phyloP scores from a whole-genome alignment of 2,797 vertebrate genomes.

The Chiroxiphia lanceolata region DNA sequence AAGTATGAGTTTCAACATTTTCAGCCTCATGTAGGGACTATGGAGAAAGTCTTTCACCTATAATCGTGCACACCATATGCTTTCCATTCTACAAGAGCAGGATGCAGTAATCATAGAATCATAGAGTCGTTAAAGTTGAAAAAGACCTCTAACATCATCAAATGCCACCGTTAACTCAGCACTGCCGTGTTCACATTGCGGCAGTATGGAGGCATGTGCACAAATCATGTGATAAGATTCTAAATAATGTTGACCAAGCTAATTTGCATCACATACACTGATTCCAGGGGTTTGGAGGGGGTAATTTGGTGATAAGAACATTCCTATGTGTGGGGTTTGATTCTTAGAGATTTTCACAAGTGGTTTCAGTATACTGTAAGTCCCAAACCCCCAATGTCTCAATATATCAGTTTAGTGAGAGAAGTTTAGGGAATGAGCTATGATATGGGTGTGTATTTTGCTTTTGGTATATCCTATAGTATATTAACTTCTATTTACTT shows the following conservation, averaged over 20 bases:
- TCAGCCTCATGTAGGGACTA: neutral
- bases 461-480: neutral
- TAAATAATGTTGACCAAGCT: neutral
- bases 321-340: neutral
- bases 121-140: neutral
- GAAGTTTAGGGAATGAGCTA: neutral
- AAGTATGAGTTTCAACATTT: neutral
- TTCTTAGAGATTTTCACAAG: neutral
- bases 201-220: neutral
- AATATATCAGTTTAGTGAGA: neutral
- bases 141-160: rapidly evolving
- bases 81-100: neutral
- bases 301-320: neutral
- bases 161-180: neutral
- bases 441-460: neutral
- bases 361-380: neutral
- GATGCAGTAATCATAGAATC: neutral
- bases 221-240: neutral
- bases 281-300: neutral
- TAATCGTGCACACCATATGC: neutral
- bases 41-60: neutral
- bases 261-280: neutral
- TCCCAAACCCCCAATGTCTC: neutral
- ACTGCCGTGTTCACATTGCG: neutral
- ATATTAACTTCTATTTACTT: neutral